These are phyloP conservation scores for Gadopsis bispinosus DNA, from an alignment of 2,797 vertebrate genomes.

Conservation along the genomic window DNA sequence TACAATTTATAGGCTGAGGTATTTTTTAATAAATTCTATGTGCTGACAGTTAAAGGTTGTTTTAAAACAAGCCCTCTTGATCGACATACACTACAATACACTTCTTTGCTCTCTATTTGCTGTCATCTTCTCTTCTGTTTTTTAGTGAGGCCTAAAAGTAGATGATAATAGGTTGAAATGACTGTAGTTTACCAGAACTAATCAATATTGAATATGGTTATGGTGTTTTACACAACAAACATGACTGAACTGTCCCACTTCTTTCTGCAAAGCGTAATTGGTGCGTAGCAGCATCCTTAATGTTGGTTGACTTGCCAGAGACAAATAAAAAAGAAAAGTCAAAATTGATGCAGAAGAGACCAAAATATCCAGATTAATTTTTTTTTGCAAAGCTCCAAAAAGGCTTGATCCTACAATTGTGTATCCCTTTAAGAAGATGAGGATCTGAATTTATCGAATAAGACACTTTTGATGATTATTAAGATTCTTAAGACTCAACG, in stretches of 20 bases:
- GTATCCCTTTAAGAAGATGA: conserved; percentile 14
- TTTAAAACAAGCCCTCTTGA: conserved; percentile 14
- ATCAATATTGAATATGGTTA: not conserved
- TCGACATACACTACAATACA: not conserved
- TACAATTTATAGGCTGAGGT: not conserved
- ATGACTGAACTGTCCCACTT: conserved; percentile 3
- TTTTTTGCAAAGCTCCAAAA: not conserved
- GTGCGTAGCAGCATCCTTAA: not conserved
- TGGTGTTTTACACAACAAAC: conserved; percentile 14
- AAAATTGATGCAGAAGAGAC: not conserved
- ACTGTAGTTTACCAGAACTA: not conserved
- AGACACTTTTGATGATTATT: conserved; percentile 1
- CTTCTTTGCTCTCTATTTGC: conserved; percentile 8
- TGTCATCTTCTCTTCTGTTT: conserved; percentile 9
- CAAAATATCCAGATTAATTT: not conserved
- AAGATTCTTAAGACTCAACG: conserved; percentile 6
- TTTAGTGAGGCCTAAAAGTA: conserved; percentile 1
- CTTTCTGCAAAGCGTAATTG: not conserved
- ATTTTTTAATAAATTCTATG: not conserved
- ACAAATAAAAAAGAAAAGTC: not conserved
- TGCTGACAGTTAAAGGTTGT: conserved; percentile 10
- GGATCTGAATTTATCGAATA: conserved; percentile 16
- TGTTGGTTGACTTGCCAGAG: not conserved
- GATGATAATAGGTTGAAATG: not conserved
- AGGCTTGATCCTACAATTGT: not conserved